Conservation (phyloP, 2,797 vertebrate species). For the Otus scops region DNA sequence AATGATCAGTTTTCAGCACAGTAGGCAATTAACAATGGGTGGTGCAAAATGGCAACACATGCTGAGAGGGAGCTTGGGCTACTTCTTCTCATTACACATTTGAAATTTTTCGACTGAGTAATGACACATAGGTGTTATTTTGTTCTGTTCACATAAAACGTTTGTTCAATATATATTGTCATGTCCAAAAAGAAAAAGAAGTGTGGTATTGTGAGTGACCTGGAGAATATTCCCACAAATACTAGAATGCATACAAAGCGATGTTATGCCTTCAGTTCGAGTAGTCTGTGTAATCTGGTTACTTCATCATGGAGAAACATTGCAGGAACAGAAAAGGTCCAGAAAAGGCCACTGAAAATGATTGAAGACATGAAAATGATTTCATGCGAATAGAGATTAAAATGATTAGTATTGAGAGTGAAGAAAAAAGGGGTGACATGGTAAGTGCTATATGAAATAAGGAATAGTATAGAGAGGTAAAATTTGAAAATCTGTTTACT, state of each 20-base stretch:
- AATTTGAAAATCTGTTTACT: background rate
- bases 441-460: background rate
- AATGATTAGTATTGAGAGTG: background rate
- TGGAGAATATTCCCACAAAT: background rate
- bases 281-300: background rate
- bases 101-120: background rate
- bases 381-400: background rate
- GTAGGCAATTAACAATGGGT: conserved; percentile 3
- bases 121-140: background rate
- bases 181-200: background rate
- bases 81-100: background rate
- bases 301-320: background rate
- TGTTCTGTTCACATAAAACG: background rate
- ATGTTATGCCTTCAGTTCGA: background rate
- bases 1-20: conserved; percentile 4
- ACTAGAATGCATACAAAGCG: background rate
- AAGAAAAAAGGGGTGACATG: background rate
- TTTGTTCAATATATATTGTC: background rate
- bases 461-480: background rate
- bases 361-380: background rate
- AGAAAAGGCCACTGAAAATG: background rate
- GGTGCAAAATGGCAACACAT: background rate
- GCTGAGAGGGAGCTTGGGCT: background rate
- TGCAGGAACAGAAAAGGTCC: background rate
- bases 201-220: background rate